Conservation (phyloP, 2,113 vertebrate genomes). For the Channa argus region DNA sequence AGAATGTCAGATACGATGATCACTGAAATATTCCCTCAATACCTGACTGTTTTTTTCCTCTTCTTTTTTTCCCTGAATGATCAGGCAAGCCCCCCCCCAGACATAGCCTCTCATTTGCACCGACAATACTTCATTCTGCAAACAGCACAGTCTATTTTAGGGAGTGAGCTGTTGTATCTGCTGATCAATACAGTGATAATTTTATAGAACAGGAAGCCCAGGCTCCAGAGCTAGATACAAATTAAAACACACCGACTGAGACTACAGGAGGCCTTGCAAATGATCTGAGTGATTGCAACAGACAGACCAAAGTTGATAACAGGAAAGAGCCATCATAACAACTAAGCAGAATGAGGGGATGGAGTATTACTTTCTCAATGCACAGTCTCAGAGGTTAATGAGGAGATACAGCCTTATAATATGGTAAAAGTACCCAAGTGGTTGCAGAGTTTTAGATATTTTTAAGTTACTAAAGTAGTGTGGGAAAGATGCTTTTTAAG, state of each 20-base stretch:
- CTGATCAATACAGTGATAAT: slow-evolving; percentile 70
- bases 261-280: slow-evolving; percentile 64
- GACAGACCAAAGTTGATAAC: slow-evolving; percentile 67
- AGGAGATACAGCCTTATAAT: slow-evolving; percentile 28
- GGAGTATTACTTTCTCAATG: slow-evolving; percentile 51
- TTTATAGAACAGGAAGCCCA: slow-evolving; percentile 53
- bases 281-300: slow-evolving; percentile 59
- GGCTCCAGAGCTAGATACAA: slow-evolving; percentile 52
- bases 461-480: neutral
- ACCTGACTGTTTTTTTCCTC: slow-evolving; percentile 33
- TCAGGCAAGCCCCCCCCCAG: slow-evolving; percentile 19
- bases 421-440: slow-evolving; percentile 37
- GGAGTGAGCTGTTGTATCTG: slow-evolving; percentile 47
- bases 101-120: slow-evolving; percentile 60
- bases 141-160: slow-evolving; percentile 56
- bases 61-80: slow-evolving; percentile 38
- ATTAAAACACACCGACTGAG: slow-evolving; percentile 57
- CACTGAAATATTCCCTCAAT: slow-evolving; percentile 55
- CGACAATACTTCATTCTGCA: slow-evolving; percentile 66
- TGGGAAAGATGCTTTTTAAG: slow-evolving; percentile 10
- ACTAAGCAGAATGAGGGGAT: slow-evolving; percentile 34
- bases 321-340: slow-evolving; percentile 62
- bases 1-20: slow-evolving; percentile 62
- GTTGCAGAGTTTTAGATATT: slow-evolving; percentile 8
- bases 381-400: slow-evolving; percentile 40